Conservation (phyloP, 2,888 invertebrate genomes). For the Acanthosepion esculentum region DNA sequence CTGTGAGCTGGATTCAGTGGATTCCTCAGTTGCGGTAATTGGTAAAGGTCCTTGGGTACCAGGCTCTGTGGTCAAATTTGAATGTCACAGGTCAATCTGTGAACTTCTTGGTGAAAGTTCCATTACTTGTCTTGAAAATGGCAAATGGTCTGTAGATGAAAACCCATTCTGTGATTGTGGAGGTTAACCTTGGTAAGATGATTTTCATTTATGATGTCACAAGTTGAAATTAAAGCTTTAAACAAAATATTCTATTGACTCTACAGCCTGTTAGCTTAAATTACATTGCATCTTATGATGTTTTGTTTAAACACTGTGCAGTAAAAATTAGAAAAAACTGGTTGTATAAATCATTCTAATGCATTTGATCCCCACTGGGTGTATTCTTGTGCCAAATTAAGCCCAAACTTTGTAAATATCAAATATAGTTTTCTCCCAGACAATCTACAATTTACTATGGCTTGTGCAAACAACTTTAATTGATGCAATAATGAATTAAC, state of each 20-base stretch:
- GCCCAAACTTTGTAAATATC: no score
- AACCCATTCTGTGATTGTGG: constrained; percentile 40
- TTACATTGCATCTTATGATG: no score
- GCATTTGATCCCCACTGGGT: no score
- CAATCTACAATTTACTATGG: no score
- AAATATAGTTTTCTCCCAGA: no score
- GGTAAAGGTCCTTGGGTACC: neutral
- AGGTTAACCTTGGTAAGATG: neutral
- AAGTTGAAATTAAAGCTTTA: neutral
- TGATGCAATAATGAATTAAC: no score
- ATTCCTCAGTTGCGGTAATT: neutral
- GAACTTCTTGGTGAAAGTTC: neutral
- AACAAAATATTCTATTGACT: neutral
- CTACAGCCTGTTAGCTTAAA: no score
- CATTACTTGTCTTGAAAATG: neutral
- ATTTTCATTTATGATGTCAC: neutral
- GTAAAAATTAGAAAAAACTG: no score
- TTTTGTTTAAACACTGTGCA: no score
- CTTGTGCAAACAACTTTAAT: no score
- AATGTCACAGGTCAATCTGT: neutral
- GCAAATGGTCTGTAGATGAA: neutral
- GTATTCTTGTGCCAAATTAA: no score
- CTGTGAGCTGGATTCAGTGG: neutral
- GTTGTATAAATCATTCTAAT: no score
- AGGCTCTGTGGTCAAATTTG: constrained; percentile 13